Evolutionary conservation across 2,113 vertebrate genomes (phyloP).

Genomic region (Cyprinodon tularosa): DNA sequence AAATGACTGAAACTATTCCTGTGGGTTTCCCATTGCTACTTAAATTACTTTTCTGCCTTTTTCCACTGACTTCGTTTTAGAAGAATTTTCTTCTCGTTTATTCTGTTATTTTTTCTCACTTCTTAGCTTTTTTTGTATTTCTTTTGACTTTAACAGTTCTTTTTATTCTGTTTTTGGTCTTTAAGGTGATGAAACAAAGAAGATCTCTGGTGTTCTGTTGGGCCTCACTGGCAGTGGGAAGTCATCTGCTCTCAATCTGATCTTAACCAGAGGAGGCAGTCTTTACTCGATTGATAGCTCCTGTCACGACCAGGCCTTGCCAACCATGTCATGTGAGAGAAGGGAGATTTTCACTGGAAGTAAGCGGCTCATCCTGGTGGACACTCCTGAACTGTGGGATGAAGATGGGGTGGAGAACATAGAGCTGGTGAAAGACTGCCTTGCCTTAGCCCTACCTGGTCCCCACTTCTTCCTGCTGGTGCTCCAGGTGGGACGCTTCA

Average conservation of each 20-base stretch:
- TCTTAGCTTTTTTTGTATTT: background rate
- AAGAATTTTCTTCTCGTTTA: no score
- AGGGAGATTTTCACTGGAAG: slow-evolving; percentile 29
- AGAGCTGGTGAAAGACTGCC: slow-evolving; percentile 54
- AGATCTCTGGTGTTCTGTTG: slow-evolving; percentile 45
- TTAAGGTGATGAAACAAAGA: slow-evolving; percentile 24
- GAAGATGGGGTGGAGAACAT: slow-evolving; percentile 41
- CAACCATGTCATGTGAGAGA: slow-evolving; percentile 27
- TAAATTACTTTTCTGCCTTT: no score
- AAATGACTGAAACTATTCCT: no score
- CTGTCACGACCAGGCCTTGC: background rate
- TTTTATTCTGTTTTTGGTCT: background rate
- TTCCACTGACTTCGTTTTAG: no score
- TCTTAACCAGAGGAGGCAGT: slow-evolving; percentile 35
- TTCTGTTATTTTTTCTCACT: no score
- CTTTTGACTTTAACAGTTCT: background rate
- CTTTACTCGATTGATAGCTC: slow-evolving; percentile 10
- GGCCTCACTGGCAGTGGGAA: slow-evolving; percentile 63
- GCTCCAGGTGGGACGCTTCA: slow-evolving; percentile 55
- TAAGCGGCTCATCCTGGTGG: slow-evolving; percentile 43
- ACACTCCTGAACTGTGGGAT: slow-evolving; percentile 64
- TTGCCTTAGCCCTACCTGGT: slow-evolving; percentile 50
- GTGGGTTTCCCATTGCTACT: no score
- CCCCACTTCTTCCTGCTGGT: slow-evolving; percentile 57
- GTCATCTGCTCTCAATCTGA: slow-evolving; percentile 40